Evolutionary conservation across 2,113 vertebrate species (phyloP), one percentile per base, ranked within the genome.

Genomic region (Gopherus evgoodei): DNA sequence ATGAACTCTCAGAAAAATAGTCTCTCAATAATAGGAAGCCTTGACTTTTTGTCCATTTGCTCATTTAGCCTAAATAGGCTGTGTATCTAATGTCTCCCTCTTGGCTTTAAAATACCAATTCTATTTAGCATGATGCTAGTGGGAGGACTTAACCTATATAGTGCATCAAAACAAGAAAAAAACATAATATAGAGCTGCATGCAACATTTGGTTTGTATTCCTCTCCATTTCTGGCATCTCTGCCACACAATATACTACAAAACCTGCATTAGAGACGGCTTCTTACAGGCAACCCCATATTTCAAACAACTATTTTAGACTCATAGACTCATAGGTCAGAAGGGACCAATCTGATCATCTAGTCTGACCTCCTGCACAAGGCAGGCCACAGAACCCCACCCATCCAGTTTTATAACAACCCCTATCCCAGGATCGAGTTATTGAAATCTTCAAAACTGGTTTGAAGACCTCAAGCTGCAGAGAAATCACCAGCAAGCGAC

Each of bases 81-180:
- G 53, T 16, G n/a, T 22, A 14, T 0, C 54, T 10, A 57, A 81
- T 7, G 79, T 6, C 44, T 49, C 2, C 3, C 52, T 44, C 72
- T 47, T 4, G 50, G 56, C 78, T 84, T 24, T 4, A 8, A 93
- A 35, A 82, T 81, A 76, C 0, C 5, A 22, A 12, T 1, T 13
- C 78, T 3, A 42, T 14, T 81, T 56, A 27, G 76, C 3, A 2
- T 0, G 3, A 38, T 10, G 22, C 22, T 42, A 38, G 22, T 75
- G 38, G 19, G 22, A 75, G 21, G 21, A 49, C 52, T 56, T 12
- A 31, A 47, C 47, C 52, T 24, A 25, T 19, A 3, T 14, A 2
- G 52, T 3, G 27, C 4, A 8, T 9, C 42, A 35, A 42, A 42
- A 54, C 25, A 22, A 27, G 21, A 7, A 42, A 62, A 49, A 87